These are phyloP conservation scores for Diachasmimorpha longicaudata DNA, from an alignment of 1,140 invertebrate species.

Conservation along the genomic window DNA sequence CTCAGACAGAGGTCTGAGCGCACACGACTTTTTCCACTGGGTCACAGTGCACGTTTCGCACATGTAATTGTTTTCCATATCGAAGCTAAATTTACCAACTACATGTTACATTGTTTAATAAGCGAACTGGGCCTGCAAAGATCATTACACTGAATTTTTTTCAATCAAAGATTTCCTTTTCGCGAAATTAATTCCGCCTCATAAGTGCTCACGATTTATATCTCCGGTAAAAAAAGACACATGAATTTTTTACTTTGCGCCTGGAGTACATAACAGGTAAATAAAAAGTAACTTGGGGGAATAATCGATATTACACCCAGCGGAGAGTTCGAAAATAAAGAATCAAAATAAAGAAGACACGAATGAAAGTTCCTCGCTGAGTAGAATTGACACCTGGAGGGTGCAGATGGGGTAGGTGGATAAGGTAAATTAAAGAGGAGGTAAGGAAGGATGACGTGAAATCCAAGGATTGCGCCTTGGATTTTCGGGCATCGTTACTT, in stretches of 20 bases:
- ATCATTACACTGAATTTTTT: no score
- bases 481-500: conserved; percentile 19
- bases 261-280: conserved; percentile 36
- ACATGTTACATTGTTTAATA: no score
- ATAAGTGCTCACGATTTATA: conserved; percentile 1
- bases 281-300: conserved; percentile 34
- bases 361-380: conserved; percentile 16
- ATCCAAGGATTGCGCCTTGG: conserved; percentile 31
- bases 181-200: conserved; percentile 34
- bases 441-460: conserved; percentile 33
- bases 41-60: no score
- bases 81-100: no score
- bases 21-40: conserved; percentile 33
- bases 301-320: conserved; percentile 29
- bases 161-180: no score
- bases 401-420: conserved; percentile 31
- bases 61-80: no score
- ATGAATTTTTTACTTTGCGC: conserved; percentile 12
- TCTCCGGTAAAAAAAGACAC: not conserved
- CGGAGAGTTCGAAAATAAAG: conserved; percentile 9
- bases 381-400: conserved; percentile 53
- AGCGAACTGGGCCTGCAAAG: no score
- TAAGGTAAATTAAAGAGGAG: conserved; percentile 50
- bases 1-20: conserved; percentile 36
- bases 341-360: not conserved